Conservation (phyloP, 2,888 invertebrate genomes). For the Frankliniella fusca region DNA sequence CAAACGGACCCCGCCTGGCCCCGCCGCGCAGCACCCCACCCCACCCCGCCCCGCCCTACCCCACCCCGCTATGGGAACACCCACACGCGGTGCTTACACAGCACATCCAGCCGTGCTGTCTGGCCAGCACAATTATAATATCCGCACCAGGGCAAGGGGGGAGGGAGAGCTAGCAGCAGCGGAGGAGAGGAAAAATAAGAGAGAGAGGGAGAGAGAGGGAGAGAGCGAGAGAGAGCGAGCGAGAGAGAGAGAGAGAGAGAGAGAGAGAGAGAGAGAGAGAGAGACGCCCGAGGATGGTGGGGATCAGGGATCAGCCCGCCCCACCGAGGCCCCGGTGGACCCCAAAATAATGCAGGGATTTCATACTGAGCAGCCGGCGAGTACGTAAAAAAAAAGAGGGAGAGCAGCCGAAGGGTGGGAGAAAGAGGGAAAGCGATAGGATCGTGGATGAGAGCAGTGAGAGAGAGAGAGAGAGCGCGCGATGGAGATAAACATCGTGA, state of each 20-base stretch:
- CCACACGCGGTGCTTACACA: slow-evolving; percentile 18
- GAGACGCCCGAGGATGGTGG: neutral
- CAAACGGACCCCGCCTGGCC: slow-evolving; percentile 6
- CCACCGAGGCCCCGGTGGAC: neutral
- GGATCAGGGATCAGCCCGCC: slow-evolving; percentile 6
- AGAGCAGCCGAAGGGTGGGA: neutral
- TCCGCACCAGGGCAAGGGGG: neutral
- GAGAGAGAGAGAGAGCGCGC: too few relatives aligned
- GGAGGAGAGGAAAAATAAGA: neutral
- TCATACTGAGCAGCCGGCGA: neutral
- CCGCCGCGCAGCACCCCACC: neutral
- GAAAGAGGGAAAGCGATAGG: neutral
- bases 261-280: neutral
- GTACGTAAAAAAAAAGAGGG: neutral
- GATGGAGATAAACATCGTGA: neutral
- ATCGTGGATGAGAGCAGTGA: neutral
- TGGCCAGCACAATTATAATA: slow-evolving; percentile 25
- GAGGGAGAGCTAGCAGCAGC: neutral
- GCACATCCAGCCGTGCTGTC: slow-evolving; percentile 13
- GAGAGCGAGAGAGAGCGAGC: neutral
- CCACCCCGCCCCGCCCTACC: neutral
- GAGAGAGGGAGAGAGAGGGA: neutral
- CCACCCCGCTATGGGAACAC: slow-evolving; percentile 4
- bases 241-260: neutral
- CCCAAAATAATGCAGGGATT: slow-evolving; percentile 21